Evolutionary conservation across 2,888 invertebrate genomes (phyloP), one percentile per base, ranked within the genome.

Genomic region (Heteromurus nitidus): DNA sequence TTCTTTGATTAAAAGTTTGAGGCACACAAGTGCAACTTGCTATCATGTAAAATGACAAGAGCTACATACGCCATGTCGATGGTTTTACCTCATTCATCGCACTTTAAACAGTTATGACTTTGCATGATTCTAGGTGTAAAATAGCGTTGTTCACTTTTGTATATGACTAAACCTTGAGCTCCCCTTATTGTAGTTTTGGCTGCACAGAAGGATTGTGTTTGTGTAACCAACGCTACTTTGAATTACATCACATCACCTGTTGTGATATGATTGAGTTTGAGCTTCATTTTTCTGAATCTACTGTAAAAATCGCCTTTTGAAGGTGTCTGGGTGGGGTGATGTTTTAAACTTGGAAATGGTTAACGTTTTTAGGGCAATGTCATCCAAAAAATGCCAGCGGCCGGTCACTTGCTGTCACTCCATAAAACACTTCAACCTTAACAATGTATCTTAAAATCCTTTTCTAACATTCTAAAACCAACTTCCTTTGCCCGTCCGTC

Each of bases 321-420:
- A 22, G 60, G 68, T 55, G 20, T 36, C 30, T 68, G 76, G 69
- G 77, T 64, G 69, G 77, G 47, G 77, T 64, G 47, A 3, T 18
- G 50, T 20, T 9, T 50, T 36, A 28, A 44, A 67, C 67, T 55
- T 44, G 28, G n/a, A n/a, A n/a, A n/a, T n/a, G n/a, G n/a, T n/a
- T n/a, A 62, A 13, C 18, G 22, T 68, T 76, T 70, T 50, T 77
- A 70, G 77, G 69, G 26, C 70, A 79, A 79, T 70, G 79, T 72
- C 79, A 69, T 44, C 20, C 30, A 36, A 20, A 58, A 42, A 53
- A 62, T 30, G 74, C 62, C 58, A 60, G 47, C 11, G 7, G 60
- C 28, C 60, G 47, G 47, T 47, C 47, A 47, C 47, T 11, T 16
- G n/a, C 47, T 16, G 47, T n/a, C 47, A 47, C n/a, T n/a, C n/a